Percentiles rank a stretch among this genome's conserved stretches.
Conservation (phyloP, 1,140 invertebrate genomes). For the Scaptomyza montana region DNA sequence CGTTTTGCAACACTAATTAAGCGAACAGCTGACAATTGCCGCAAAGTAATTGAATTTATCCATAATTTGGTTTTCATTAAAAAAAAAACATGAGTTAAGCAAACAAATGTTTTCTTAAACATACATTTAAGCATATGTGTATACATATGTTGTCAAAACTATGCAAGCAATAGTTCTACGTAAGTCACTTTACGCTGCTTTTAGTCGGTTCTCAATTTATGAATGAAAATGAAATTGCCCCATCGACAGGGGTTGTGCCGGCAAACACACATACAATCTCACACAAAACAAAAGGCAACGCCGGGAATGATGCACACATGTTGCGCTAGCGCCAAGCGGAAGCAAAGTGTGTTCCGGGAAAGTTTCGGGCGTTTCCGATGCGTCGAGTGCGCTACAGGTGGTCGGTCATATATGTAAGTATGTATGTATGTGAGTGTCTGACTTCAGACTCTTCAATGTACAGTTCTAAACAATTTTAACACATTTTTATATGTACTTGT, state of each 20-base stretch:
- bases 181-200: neutral
- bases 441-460: conserved; percentile 4
- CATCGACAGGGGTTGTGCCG: conserved; percentile 39
- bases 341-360: conserved; percentile 52
- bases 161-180: neutral
- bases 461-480: neutral
- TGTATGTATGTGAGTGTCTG: neutral
- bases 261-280: conserved; percentile 11
- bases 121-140: neutral
- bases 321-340: conserved; percentile 65
- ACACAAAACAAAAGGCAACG: conserved; percentile 3
- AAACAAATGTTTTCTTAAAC: neutral
- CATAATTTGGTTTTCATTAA: neutral
- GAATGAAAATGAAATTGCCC: conserved; percentile 47
- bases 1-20: conserved; percentile 31
- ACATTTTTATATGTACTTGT: neutral
- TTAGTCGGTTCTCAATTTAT: conserved; percentile 16
- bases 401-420: conserved; percentile 10
- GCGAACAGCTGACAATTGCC: conserved; percentile 19
- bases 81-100: neutral
- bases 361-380: conserved; percentile 36
- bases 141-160: conserved; percentile 5
- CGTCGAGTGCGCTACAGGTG: conserved; percentile 31
- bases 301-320: conserved; percentile 59
- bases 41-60: conserved; percentile 12